These are phyloP conservation scores for Acanthococcus lagerstroemiae DNA, from an alignment of 2,888 invertebrate genomes.

Conservation along the genomic window DNA sequence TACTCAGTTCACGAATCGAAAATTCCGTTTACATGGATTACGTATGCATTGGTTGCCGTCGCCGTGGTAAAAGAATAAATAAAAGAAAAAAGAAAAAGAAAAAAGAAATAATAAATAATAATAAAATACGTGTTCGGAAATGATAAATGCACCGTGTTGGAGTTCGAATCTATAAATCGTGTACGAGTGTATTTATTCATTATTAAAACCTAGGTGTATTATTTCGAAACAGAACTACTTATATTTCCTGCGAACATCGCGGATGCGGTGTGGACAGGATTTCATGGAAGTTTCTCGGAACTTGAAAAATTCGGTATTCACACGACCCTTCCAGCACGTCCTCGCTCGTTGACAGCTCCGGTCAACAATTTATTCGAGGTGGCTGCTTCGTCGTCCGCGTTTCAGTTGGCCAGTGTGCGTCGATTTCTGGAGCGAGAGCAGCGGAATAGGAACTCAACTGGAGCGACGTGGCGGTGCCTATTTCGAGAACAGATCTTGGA, in stretches of 20 bases:
- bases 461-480: too few species aligned
- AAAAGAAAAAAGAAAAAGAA: too few species aligned
- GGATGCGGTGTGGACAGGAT: background rate
- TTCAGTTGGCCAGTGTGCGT: too few species aligned
- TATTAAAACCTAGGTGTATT: constrained; percentile 11
- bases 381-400: too few species aligned
- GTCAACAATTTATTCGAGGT: too few species aligned
- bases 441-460: too few species aligned
- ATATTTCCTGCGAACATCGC: constrained; percentile 23
- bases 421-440: too few species aligned
- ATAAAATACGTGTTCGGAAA: constrained; percentile 24
- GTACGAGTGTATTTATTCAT: constrained; percentile 6
- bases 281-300: background rate
- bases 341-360: background rate
- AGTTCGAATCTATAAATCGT: background rate
- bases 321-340: background rate
- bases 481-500: too few species aligned
- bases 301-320: background rate
- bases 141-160: background rate
- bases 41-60: constrained; percentile 10
- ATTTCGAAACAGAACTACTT: constrained; percentile 20
- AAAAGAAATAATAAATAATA: too few species aligned
- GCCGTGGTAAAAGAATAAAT: constrained; percentile 5
- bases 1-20: constrained; percentile 16
- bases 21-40: constrained; percentile 18